A percentile compares a stretch with the other conserved stretches of the same genome.
phyloP scores from a whole-genome alignment of 2,888 invertebrate genomes.

The Cacoxenus indagator region DNA sequence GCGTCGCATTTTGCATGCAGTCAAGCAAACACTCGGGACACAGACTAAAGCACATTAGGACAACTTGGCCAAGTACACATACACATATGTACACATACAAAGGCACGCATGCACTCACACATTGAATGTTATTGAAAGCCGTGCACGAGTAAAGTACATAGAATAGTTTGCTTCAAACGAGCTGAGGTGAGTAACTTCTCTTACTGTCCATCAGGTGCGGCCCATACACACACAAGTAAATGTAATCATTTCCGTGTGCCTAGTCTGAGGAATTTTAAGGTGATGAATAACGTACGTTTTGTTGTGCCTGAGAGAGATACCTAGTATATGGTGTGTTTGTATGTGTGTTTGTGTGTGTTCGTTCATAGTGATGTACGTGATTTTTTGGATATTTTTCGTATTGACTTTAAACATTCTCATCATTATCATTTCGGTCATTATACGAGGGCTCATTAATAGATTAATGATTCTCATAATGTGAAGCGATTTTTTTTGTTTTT shows the following conservation, averaged over 20 bases:
- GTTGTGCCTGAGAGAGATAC: background rate
- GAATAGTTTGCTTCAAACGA: background rate
- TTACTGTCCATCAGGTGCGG: background rate
- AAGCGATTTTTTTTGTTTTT: too few relatives aligned
- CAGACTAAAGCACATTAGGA: background rate
- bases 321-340: background rate
- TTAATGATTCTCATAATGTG: too few relatives aligned
- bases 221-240: background rate
- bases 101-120: background rate
- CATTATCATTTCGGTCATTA: too few relatives aligned
- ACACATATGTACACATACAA: background rate
- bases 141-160: too few relatives aligned
- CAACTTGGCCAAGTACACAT: background rate
- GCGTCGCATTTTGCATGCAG: background rate
- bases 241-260: background rate
- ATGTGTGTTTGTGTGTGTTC: constrained; percentile 11
- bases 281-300: too few relatives aligned
- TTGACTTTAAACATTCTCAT: too few relatives aligned
- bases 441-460: too few relatives aligned
- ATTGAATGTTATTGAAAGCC: background rate
- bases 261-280: too few relatives aligned
- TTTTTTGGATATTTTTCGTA: constrained; percentile 48
- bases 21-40: background rate
- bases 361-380: constrained; percentile 43
- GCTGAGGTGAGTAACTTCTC: background rate